phyloP scores from a whole-genome alignment of 2,888 invertebrate genomes.

The Drosophila putrida region DNA sequence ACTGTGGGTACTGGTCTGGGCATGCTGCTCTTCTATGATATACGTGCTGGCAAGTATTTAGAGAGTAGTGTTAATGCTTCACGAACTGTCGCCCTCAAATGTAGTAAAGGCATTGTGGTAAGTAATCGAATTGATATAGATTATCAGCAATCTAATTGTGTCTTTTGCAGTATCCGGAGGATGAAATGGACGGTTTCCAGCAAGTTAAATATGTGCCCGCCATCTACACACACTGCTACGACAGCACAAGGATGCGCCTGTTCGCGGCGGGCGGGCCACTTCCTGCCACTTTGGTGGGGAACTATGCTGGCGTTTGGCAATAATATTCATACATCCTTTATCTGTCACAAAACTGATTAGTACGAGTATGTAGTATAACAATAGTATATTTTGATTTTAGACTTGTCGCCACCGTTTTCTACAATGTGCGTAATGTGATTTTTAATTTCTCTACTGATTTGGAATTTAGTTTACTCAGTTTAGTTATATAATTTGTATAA shows the following conservation, averaged over 20 bases:
- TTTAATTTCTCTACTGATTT: constrained; percentile 51
- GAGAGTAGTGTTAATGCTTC: constrained; percentile 96
- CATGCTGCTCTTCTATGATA: constrained; percentile 96
- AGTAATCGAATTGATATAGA: constrained; percentile 56
- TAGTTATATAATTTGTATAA: constrained; percentile 37
- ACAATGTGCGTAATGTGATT: constrained; percentile 59
- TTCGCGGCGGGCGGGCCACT: constrained; percentile 98
- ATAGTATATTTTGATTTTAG: constrained; percentile 50
- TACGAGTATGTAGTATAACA: constrained; percentile 32
- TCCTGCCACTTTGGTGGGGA: constrained; percentile 95
- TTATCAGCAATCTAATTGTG: neutral
- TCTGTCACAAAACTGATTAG: constrained; percentile 57
- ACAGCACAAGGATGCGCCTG: constrained; percentile 94
- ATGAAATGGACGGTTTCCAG: constrained; percentile 93
- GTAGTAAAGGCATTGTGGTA: constrained; percentile 95
- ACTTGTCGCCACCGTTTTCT: constrained; percentile 25
- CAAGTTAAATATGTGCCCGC: constrained; percentile 96
- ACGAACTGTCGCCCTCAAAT: constrained; percentile 93
- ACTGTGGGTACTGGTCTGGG: constrained; percentile 98
- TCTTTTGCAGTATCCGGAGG: constrained; percentile 91
- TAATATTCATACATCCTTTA: constrained; percentile 82
- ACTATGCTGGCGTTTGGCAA: constrained; percentile 98
- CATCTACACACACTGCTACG: constrained; percentile 98
- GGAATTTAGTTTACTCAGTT: constrained; percentile 25
- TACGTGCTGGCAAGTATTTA: constrained; percentile 95